Percentiles rank a stretch among this genome's conserved stretches.
Conservation (phyloP, 1,140 invertebrate species). For the Mamestra configurata region DNA sequence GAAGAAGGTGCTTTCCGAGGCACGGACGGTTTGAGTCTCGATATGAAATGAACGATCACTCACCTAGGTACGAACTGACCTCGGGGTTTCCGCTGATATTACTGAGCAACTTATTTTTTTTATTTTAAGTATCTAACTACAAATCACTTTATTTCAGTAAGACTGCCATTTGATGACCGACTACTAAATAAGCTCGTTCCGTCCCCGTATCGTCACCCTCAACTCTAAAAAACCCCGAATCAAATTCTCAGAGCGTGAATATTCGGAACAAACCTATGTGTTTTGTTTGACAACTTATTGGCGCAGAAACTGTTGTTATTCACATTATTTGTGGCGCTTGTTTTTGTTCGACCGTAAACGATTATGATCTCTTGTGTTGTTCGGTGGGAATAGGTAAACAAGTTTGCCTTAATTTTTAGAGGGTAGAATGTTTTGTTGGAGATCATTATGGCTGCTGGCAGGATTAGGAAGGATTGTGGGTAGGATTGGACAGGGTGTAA, state of each 20-base stretch:
- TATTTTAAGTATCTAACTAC: no score
- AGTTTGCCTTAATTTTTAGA: conserved; percentile 28
- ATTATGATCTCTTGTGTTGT: conserved; percentile 37
- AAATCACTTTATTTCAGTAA: no score
- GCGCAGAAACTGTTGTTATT: conserved; percentile 49
- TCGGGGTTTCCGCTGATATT: no score
- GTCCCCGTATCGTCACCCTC: conserved; percentile 6
- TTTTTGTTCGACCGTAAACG: conserved; percentile 37
- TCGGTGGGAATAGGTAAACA: conserved; percentile 33
- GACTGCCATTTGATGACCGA: background rate
- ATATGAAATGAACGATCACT: no score
- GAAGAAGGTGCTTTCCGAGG: no score
- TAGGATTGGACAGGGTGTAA: no score
- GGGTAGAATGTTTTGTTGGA: no score
- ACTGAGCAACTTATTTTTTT: no score
- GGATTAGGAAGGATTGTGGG: no score
- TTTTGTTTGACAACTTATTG: conserved; percentile 73
- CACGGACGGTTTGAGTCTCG: no score
- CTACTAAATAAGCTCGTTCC: background rate
- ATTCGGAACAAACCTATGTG: conserved; percentile 70
- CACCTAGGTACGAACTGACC: no score
- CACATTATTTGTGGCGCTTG: conserved; percentile 39
- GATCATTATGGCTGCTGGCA: no score
- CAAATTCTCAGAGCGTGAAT: conserved; percentile 56
- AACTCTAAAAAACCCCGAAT: conserved; percentile 49